These are phyloP conservation scores for Drepana arcuata DNA, from an alignment of 1,140 invertebrate species.

Conservation along the genomic window DNA sequence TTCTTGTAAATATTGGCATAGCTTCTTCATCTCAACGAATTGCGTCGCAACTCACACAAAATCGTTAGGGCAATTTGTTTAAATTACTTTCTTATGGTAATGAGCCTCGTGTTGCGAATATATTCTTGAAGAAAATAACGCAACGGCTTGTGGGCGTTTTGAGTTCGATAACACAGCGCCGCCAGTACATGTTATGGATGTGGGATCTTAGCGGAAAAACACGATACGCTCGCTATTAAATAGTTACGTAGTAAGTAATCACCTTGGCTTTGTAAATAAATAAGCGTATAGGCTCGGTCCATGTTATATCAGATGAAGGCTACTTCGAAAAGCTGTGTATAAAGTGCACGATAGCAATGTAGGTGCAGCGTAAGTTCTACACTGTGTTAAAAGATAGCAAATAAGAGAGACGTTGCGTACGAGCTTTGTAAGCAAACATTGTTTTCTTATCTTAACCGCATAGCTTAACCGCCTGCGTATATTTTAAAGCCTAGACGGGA, in stretches of 20 bases:
- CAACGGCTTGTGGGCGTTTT: slow-evolving; percentile 23
- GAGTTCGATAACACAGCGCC: too few species aligned
- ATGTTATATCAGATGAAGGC: slow-evolving; percentile 55
- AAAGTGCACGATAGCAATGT: slow-evolving; percentile 43
- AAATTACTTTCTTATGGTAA: slow-evolving; percentile 66
- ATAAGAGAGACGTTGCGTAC: slow-evolving; percentile 47
- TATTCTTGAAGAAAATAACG: slow-evolving; percentile 38
- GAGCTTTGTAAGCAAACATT: slow-evolving; percentile 38
- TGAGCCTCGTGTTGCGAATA: slow-evolving; percentile 48
- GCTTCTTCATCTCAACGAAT: slow-evolving; percentile 42
- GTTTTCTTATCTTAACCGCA: slow-evolving; percentile 44
- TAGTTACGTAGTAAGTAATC: slow-evolving; percentile 63
- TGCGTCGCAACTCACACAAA: slow-evolving; percentile 45
- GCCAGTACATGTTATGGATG: slow-evolving; percentile 21
- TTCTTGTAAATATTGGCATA: slow-evolving; percentile 18
- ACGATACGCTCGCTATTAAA: slow-evolving; percentile 55
- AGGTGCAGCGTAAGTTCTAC: slow-evolving; percentile 48
- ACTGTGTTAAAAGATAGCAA: slow-evolving; percentile 58
- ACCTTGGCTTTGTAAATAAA: slow-evolving; percentile 61
- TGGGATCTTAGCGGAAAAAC: slow-evolving; percentile 45
- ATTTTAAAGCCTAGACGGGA: slow-evolving; percentile 46
- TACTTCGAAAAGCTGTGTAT: slow-evolving; percentile 33
- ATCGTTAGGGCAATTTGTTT: slow-evolving; percentile 62
- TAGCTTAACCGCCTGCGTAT: slow-evolving; percentile 32
- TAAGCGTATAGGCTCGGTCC: slow-evolving; percentile 50